These are phyloP conservation scores for Malurus splendens DNA, from an alignment of 2,797 vertebrate species.

Conservation along the genomic window DNA sequence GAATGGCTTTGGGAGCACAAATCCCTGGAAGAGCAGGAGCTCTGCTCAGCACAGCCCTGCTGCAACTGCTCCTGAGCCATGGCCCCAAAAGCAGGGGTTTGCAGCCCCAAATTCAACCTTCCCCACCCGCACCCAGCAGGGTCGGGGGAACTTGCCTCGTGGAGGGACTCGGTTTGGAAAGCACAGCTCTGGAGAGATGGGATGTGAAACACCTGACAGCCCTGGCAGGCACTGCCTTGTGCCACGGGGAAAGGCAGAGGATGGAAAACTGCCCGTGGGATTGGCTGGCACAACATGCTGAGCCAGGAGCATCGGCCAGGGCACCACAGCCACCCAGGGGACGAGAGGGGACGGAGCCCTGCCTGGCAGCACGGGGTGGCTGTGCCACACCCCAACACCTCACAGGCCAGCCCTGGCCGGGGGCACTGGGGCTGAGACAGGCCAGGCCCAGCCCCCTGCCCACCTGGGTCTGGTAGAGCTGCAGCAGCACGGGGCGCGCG, in stretches of 20 bases:
- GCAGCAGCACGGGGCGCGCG: conserved; percentile 80
- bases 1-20: neutral
- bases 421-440: neutral
- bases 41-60: neutral
- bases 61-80: neutral
- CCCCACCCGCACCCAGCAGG: fast-evolving
- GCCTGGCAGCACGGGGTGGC: fast-evolving
- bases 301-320: neutral
- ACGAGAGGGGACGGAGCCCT: fast-evolving
- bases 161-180: neutral
- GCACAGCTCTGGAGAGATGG: neutral
- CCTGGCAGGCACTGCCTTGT: neutral
- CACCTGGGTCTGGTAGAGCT: conserved; percentile 94
- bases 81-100: neutral
- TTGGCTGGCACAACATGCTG: neutral
- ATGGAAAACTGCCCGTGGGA: neutral
- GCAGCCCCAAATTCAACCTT: neutral
- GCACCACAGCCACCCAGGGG: fast-evolving
- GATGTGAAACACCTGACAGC: neutral
- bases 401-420: neutral
- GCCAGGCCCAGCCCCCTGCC: neutral
- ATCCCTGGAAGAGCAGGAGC: neutral
- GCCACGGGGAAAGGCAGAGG: fast-evolving
- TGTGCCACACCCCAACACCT: fast-evolving
- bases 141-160: fast-evolving